Conservation (phyloP, 1,140 invertebrate genomes). For the Rhyzopertha dominica region DNA sequence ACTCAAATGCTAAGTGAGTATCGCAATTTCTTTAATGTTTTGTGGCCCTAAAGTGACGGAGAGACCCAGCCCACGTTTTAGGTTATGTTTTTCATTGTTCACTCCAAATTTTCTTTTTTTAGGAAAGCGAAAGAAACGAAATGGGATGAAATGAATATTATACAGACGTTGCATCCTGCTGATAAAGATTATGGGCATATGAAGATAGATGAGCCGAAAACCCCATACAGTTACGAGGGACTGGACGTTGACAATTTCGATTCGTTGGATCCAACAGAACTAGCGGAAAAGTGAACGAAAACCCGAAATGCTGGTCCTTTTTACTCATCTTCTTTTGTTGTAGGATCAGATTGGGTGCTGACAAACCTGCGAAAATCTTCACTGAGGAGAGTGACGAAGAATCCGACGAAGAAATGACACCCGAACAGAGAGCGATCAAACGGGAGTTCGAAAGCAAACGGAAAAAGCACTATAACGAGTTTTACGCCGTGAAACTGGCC, state of each 20-base stretch:
- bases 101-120: constrained; percentile 19
- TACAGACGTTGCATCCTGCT: constrained; percentile 94
- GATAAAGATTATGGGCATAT: constrained; percentile 99
- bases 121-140: constrained; percentile 77
- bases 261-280: constrained; percentile 68
- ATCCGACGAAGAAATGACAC: constrained; percentile 53
- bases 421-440: constrained; percentile 55
- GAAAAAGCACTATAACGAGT: constrained; percentile 97
- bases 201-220: constrained; percentile 99
- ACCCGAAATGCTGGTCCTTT: not conserved
- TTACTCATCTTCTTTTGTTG: constrained; percentile 16
- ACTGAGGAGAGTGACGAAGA: constrained; percentile 59
- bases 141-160: constrained; percentile 99
- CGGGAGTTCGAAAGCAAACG: constrained; percentile 85
- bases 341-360: constrained; percentile 49
- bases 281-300: constrained; percentile 62
- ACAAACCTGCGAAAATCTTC: constrained; percentile 54
- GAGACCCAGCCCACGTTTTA: constrained; percentile 11
- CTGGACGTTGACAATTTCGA: constrained; percentile 67
- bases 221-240: constrained; percentile 80
- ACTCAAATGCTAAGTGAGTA: constrained; percentile 33
- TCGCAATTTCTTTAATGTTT: not conserved
- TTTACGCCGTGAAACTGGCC: constrained; percentile 86
- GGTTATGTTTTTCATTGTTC: not conserved
- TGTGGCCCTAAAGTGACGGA: not conserved